Conservation (phyloP, 2,797 vertebrate genomes). For the Hybognathus amarus region DNA sequence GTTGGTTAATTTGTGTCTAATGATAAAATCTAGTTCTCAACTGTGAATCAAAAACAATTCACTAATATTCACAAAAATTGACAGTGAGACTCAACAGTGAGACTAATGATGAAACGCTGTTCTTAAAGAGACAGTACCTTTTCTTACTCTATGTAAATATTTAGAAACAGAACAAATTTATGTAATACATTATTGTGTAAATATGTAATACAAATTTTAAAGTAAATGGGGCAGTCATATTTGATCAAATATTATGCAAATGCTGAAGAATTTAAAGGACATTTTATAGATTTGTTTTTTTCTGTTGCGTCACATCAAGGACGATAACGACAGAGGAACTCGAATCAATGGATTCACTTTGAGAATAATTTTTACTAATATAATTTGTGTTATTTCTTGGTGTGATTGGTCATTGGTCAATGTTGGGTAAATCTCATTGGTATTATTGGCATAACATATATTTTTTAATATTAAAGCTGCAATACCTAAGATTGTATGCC, state of each 20-base stretch:
- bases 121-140: background rate
- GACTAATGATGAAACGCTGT: background rate
- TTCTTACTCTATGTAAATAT: background rate
- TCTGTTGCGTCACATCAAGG: too few species aligned
- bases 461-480: too few species aligned
- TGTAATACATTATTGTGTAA: background rate
- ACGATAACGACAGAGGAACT: background rate
- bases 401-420: background rate
- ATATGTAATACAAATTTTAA: background rate
- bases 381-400: background rate
- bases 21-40: background rate
- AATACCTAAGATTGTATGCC: too few species aligned
- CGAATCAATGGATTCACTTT: background rate
- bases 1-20: background rate
- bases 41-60: background rate
- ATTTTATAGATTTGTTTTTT: background rate
- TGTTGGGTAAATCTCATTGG: background rate
- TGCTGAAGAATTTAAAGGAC: background rate
- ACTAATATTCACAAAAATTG: background rate
- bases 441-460: too few species aligned
- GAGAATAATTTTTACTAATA: background rate
- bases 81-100: background rate
- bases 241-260: background rate
- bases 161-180: background rate
- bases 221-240: background rate